These are phyloP conservation scores for Drosophila yooni DNA, from an alignment of 2,888 invertebrate genomes.

Conservation along the genomic window DNA sequence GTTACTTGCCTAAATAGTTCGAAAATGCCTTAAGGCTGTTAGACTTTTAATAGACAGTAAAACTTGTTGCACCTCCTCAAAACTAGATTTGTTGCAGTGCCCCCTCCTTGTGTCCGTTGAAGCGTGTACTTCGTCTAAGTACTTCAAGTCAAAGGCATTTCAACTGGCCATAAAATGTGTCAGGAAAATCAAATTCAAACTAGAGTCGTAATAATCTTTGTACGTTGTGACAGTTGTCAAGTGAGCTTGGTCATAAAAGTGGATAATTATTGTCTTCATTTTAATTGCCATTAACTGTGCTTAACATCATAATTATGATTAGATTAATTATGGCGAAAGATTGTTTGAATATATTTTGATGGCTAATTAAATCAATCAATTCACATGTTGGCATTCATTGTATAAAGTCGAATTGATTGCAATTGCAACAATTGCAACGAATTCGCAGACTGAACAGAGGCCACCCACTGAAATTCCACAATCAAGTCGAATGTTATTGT, in stretches of 20 bases:
- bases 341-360: conserved; percentile 28
- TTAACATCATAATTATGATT: conserved; percentile 62
- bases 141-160: conserved; percentile 38
- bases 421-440: conserved; percentile 53
- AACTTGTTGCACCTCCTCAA: conserved; percentile 57
- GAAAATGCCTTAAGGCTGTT: conserved; percentile 9
- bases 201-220: conserved; percentile 28
- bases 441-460: conserved; percentile 42
- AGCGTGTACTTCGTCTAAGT: conserved; percentile 34
- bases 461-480: conserved; percentile 57
- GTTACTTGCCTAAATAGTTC: conserved; percentile 1
- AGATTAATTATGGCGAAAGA: conserved; percentile 60
- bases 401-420: conserved; percentile 4
- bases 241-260: conserved; percentile 53
- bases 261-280: conserved; percentile 61
- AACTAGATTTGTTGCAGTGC: conserved; percentile 22
- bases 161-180: conserved; percentile 40
- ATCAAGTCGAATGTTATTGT: conserved; percentile 60
- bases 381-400: background rate
- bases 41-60: conserved; percentile 35
- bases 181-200: conserved; percentile 31
- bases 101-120: conserved; percentile 25
- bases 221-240: conserved; percentile 71
- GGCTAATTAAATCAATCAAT: conserved; percentile 10
- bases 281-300: conserved; percentile 58